Evolutionary conservation across 2,888 invertebrate species (phyloP).

Genomic region (Philereme transversata): DNA sequence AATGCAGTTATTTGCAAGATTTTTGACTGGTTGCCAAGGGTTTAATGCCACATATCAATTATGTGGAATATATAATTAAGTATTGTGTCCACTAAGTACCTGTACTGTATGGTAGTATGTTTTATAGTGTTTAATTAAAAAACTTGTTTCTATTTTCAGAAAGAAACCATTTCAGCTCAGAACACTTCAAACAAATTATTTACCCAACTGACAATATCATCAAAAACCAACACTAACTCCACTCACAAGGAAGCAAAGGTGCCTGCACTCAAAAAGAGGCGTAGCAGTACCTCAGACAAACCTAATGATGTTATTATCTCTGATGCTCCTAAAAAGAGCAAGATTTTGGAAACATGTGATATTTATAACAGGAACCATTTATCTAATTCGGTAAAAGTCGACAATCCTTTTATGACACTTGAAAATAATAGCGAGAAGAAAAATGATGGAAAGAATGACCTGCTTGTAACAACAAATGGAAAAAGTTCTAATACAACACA

Average conservation of each 20-base stretch:
- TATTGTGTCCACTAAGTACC: too few species aligned
- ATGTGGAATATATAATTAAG: too few species aligned
- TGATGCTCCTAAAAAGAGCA: constrained; percentile 68
- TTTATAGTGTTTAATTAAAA: too few species aligned
- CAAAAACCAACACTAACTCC: constrained; percentile 62
- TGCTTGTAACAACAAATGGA: constrained; percentile 66
- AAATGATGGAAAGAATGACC: constrained; percentile 60
- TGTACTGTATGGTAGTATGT: too few species aligned
- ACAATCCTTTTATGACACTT: constrained; percentile 54
- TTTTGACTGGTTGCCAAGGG: too few species aligned
- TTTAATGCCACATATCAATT: too few species aligned
- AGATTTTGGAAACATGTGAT: constrained; percentile 69
- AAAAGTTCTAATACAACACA: constrained; percentile 58
- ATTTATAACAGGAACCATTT: constrained; percentile 67
- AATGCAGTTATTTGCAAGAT: too few species aligned
- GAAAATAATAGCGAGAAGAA: constrained; percentile 73
- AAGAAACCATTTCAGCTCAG: constrained; percentile 69
- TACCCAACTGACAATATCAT: constrained; percentile 76
- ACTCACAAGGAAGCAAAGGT: constrained; percentile 69
- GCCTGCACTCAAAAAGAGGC: constrained; percentile 72
- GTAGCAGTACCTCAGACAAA: constrained; percentile 79
- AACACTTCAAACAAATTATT: constrained; percentile 75
- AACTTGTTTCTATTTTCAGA: constrained; percentile 54
- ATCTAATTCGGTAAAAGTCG: constrained; percentile 58
- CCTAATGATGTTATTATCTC: constrained; percentile 67